Evolutionary conservation across 2,113 vertebrate genomes (phyloP).

Genomic region (Mirza zaza): DNA sequence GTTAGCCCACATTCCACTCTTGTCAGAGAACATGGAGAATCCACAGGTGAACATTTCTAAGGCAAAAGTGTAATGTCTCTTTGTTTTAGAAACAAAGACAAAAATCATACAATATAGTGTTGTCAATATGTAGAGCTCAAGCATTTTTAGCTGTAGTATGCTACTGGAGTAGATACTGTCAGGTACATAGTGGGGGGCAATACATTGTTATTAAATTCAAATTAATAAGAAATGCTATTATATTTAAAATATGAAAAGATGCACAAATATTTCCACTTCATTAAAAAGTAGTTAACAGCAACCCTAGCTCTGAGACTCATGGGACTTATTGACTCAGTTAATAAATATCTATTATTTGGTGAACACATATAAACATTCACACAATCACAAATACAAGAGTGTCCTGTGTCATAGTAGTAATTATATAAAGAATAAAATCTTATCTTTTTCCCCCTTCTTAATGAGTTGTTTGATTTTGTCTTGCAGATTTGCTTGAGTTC

Average conservation of each 20-base stretch:
- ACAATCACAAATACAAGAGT: neutral
- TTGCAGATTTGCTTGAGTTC: no score
- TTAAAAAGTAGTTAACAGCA: neutral
- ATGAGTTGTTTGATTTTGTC: no score
- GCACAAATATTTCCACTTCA: neutral
- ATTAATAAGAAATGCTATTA: neutral
- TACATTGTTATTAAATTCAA: neutral
- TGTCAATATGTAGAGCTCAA: neutral
- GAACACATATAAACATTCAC: neutral
- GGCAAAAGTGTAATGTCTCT: neutral
- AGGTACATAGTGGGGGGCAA: neutral
- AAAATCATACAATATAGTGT: neutral
- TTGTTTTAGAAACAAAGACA: neutral
- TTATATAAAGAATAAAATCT: neutral
- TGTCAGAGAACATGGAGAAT: neutral
- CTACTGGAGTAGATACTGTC: neutral
- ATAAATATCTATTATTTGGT: neutral
- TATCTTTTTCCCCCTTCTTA: neutral
- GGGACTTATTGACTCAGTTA: neutral
- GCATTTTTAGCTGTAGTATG: neutral
- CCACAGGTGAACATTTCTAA: neutral
- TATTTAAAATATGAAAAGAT: neutral
- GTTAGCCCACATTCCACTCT: neutral
- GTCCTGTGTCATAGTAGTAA: neutral
- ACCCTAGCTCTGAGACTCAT: neutral